Conservation (phyloP, 2,113 vertebrate genomes). For the Atherinomorus stipes region DNA sequence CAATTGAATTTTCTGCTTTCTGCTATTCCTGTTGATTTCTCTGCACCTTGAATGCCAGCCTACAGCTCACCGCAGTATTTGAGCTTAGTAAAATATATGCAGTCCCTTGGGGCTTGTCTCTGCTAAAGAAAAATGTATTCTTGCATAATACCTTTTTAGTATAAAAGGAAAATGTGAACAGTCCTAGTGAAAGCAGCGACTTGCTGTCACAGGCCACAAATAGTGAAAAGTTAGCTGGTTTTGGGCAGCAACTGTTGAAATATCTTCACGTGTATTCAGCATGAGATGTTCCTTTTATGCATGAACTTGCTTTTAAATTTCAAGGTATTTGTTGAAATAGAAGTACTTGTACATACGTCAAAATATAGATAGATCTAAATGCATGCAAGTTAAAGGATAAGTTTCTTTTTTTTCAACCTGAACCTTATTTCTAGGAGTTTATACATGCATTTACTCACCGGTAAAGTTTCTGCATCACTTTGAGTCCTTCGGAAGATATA, state of each 20-base stretch:
- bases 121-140: background rate
- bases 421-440: too few species aligned
- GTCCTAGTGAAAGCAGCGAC: background rate
- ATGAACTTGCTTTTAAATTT: background rate
- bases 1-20: slow-evolving; percentile 20
- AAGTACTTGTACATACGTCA: background rate
- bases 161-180: background rate
- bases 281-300: slow-evolving; percentile 2
- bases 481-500: too few species aligned
- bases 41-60: background rate
- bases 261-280: slow-evolving; percentile 33
- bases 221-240: background rate
- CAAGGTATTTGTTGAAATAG: background rate
- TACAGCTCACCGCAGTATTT: background rate
- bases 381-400: background rate
- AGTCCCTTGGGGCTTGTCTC: background rate
- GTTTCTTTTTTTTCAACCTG: too few species aligned
- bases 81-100: background rate
- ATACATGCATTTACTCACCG: too few species aligned
- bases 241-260: slow-evolving; percentile 26
- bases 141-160: background rate
- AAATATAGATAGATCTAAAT: background rate
- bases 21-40: slow-evolving; percentile 9
- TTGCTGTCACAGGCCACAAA: background rate
- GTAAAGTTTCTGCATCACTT: too few species aligned